Evolutionary conservation across 2,888 invertebrate genomes (phyloP), one percentile per base, ranked within the genome.

Genomic region (Achlya flavicornis): DNA sequence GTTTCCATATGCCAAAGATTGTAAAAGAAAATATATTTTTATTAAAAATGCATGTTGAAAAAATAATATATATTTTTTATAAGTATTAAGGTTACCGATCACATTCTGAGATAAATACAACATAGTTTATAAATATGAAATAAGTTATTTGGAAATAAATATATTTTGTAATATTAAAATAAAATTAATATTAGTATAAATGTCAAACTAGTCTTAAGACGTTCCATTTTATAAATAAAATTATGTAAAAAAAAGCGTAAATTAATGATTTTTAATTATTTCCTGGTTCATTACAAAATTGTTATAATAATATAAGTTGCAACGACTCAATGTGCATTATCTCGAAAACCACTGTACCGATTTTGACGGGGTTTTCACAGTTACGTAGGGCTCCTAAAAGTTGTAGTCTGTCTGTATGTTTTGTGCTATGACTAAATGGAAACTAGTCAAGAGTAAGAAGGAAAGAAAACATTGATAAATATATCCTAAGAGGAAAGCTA

Each of bases 1-100:
- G 84, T 79, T 81, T 53, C 78, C 81, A 83, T 84, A 87, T 87
- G 87, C 91, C 91, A 91, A 92, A 92, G 92, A 92, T 74, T 75
- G 77, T 26, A 76, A 76, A 84, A 81, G 80, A 90, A 87, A 88
- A 78, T 73, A 73, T 71, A 73, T 73, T 77, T 77, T 81, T 80
- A 74, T 72, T 73, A 74, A 63, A 74, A 81, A 85, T 88, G 89
- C 90, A 90, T 90, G 88, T 82, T 84, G 82, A 82, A 82, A 75
- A 77, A 41, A 3, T 67, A 78, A 78, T 77, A 71, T 77, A 75
- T 77, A 74, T 76, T 75, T 68, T 41, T 67, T 69, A 67, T 38
- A 58, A 58, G 62, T 63, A 67, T 67, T 53, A 53, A 53, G 16
- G 53, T 53, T 53, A 53, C 53, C 53, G 63, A 74, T 74, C 72